These are phyloP conservation scores for Rhodinocichla rosea DNA, from an alignment of 2,113 vertebrate species.

Conservation along the genomic window DNA sequence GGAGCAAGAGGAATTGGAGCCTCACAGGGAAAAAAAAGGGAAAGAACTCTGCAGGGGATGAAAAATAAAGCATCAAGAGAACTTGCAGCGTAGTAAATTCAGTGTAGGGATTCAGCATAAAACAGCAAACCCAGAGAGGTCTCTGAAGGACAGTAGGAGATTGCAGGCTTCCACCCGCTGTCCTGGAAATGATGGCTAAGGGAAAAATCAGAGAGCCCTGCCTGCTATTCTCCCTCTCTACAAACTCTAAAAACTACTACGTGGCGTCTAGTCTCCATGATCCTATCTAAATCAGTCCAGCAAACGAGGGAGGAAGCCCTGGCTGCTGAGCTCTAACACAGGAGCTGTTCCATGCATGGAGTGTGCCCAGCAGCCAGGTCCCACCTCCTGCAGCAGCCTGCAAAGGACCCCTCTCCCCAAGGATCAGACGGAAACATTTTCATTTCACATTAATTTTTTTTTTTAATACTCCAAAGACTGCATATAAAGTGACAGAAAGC, in stretches of 20 bases:
- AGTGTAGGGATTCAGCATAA: background rate
- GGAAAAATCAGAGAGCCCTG: conserved; percentile 10
- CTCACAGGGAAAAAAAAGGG: background rate
- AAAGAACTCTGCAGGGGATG: background rate
- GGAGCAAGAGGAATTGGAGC: background rate
- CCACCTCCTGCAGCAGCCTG: background rate
- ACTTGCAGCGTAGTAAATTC: background rate
- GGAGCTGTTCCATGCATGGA: fast-evolving
- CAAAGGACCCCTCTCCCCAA: background rate
- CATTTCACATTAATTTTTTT: background rate
- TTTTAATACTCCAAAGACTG: background rate
- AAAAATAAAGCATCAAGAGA: background rate
- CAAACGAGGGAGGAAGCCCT: background rate
- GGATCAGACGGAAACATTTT: background rate
- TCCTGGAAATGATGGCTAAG: conserved; percentile 22
- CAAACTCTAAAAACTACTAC: background rate
- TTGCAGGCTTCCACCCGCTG: background rate
- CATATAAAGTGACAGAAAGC: background rate
- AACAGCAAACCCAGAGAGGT: background rate
- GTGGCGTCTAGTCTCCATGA: background rate
- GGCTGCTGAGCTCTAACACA: background rate
- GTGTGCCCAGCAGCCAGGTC: background rate
- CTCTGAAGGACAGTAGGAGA: conserved; percentile 19
- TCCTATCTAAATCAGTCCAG: background rate
- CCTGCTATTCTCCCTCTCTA: background rate